Evolutionary conservation across 2,113 vertebrate genomes (phyloP), one percentile per base, ranked within the genome.

Genomic region (Pampusana beccarii): DNA sequence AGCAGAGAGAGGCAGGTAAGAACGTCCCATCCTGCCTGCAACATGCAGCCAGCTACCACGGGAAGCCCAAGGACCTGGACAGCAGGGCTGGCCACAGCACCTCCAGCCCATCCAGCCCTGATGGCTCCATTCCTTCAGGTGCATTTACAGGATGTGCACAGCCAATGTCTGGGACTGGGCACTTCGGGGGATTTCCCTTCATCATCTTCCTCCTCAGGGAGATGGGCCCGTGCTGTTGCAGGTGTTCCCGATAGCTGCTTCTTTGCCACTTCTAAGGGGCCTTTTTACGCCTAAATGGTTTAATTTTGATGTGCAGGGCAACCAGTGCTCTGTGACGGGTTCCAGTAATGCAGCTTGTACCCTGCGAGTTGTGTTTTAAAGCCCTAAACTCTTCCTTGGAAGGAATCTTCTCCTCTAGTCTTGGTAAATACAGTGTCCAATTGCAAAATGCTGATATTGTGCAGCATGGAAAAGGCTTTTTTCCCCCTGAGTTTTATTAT

Each of bases 381-480:
- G 62, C 66, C 70, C 62, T 74, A 66, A 51, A 80, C 17, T 70
- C 74, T 79, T 86, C 74, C 85, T 95, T 93, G 69, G 90, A 79
- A 96, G 71, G 85, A 78, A 56, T 66, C 95, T 91, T 94, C 71
- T 85, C 66, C 84, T 84, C 74, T 90, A 95, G 87, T 61, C 87
- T 69, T 34, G 40, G 79, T 83, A 92, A 96, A 97, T 90, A 86
- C 48, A 88, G 93, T 93, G 87, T 96, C 94, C 94, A 97, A 96
- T 97, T 96, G 94, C 71, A 83, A 93, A 97, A 93, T 73, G 80
- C 86, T 95, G 93, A 95, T 97, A 86, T 96, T 96, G 90, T 96
- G 79, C 87, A 95, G 90, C 94, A 96, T 96, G 95, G 94, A 97
- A 96, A 97, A 96, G 51, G 90, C 90, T 96, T 93, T 97, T 95